Evolutionary conservation across 2,113 vertebrate species (phyloP), one percentile per base, ranked within the genome.

Genomic region (Macaca nemestrina): DNA sequence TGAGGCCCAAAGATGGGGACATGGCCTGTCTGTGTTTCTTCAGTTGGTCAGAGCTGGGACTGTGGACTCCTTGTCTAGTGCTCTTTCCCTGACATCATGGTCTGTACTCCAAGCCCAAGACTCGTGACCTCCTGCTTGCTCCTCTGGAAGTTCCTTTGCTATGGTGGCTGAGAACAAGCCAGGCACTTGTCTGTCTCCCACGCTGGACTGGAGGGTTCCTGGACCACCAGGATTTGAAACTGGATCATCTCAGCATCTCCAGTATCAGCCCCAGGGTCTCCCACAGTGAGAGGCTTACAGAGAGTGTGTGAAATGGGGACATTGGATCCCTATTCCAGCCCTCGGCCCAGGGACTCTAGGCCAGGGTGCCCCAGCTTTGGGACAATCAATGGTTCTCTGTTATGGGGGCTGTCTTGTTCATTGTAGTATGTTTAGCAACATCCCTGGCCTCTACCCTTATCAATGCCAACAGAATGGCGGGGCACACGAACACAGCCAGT

Each of bases 401-500:
- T 9, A 5, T 9, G 8, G 43, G 27, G 11, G 1, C 14, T n/a
- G 0, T 70, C 73, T 59, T 10, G 27, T 14, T 32, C 27, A 10
- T 10, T 6, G 13, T 3, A 20, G 79, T 22, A 22, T 8, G 35
- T 45, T 25, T 9, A 22, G 35, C n/a, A n/a, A 3, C 2, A 8
- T 38, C 81, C 30, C 61, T 3, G 3, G 22, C n/a, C 72, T 40
- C 35, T n/a, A 7, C 20, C 59, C 3, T 43, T 43, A 64, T 30
- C 22, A 27, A 35, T 40, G 87, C 57, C 87, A 48, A 55, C 2
- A 32, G 18, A 7, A 55, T 7, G 38, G 14, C 35, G 8, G 5
- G n/a, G 12, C 8, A 9, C 25, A 18, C 2, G 1, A 14, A 4
- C 35, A 25, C 13, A 0, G 11, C 40, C 68, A 45, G 30, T 4